A percentile compares a stretch with the other conserved stretches of the same genome.
Conservation (phyloP, 2,113 vertebrate genomes). For the Actenoides lindsayi region DNA sequence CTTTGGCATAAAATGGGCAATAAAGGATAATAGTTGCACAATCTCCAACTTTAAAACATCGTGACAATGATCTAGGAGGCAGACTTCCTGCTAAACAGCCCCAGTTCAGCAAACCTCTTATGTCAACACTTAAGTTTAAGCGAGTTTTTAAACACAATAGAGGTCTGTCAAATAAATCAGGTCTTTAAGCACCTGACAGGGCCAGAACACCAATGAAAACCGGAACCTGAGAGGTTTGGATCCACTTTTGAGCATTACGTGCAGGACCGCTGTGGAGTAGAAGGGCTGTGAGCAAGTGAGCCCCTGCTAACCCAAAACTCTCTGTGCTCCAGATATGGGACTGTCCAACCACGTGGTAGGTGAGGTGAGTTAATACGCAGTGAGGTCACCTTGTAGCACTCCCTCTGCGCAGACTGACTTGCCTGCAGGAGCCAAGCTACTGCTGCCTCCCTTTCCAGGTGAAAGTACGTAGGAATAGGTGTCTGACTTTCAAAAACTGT, state of each 20-base stretch:
- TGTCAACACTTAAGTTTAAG: not conserved
- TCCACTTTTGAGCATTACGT: not conserved
- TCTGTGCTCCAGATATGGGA: not conserved
- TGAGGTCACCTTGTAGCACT: not conserved
- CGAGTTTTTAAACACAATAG: not conserved
- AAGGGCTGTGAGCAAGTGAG: not conserved
- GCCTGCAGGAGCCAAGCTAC: not conserved
- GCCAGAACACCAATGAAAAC: not conserved
- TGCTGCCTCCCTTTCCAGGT: not conserved
- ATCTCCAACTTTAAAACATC: constrained; percentile 42
- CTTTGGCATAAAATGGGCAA: constrained; percentile 48
- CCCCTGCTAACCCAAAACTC: not conserved
- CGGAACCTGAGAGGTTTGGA: not conserved
- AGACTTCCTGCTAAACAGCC: not conserved
- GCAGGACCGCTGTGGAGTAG: not conserved
- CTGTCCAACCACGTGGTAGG: rapidly evolving
- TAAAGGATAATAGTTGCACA: constrained; percentile 58
- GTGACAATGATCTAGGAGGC: constrained; percentile 1
- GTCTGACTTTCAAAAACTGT: not conserved
- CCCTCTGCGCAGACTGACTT: rapidly evolving
- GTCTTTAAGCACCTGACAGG: not conserved
- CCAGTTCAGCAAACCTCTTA: not conserved
- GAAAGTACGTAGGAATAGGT: not conserved
- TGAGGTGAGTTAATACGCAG: not conserved
- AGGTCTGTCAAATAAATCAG: not conserved